Evolutionary conservation across 1,140 invertebrate genomes (phyloP).

Genomic region (Sitodiplosis mosellana): DNA sequence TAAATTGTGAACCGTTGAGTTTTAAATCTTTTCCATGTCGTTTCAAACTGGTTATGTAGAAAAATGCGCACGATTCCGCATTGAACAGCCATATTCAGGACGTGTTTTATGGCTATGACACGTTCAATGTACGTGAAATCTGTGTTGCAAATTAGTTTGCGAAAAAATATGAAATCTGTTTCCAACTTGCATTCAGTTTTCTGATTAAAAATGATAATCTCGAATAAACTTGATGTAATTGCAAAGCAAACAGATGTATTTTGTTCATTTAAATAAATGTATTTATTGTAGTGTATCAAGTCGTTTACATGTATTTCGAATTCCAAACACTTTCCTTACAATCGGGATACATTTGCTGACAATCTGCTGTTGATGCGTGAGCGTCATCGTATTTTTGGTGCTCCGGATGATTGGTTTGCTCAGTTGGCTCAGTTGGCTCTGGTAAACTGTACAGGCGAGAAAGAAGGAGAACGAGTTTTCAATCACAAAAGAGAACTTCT

Average conservation of each 20-base stretch:
- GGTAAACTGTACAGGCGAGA: neutral
- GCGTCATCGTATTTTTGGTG: slow-evolving; percentile 18
- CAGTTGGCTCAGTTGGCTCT: neutral
- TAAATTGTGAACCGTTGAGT: neutral
- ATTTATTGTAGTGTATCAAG: neutral
- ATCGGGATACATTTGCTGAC: slow-evolving; percentile 14
- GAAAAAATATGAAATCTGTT: too few relatives aligned
- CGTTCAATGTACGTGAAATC: too few relatives aligned
- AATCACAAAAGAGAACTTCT: neutral
- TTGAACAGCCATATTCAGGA: too few relatives aligned
- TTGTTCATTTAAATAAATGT: neutral
- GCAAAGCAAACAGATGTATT: too few relatives aligned
- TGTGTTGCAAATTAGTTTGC: too few relatives aligned
- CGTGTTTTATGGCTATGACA: too few relatives aligned
- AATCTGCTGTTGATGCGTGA: slow-evolving; percentile 14
- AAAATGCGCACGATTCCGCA: too few relatives aligned
- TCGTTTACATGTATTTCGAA: neutral
- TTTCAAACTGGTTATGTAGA: neutral
- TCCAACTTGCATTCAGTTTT: too few relatives aligned
- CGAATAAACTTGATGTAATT: too few relatives aligned
- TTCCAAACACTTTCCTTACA: slow-evolving; percentile 21
- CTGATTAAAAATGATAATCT: too few relatives aligned
- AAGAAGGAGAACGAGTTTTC: neutral
- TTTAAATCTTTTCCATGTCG: too few relatives aligned
- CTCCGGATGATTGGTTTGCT: neutral